Percentiles rank a stretch among this genome's conserved stretches.
Evolutionary conservation across 1,140 invertebrate species (phyloP).

Genomic region (Lepidurus packardi): DNA sequence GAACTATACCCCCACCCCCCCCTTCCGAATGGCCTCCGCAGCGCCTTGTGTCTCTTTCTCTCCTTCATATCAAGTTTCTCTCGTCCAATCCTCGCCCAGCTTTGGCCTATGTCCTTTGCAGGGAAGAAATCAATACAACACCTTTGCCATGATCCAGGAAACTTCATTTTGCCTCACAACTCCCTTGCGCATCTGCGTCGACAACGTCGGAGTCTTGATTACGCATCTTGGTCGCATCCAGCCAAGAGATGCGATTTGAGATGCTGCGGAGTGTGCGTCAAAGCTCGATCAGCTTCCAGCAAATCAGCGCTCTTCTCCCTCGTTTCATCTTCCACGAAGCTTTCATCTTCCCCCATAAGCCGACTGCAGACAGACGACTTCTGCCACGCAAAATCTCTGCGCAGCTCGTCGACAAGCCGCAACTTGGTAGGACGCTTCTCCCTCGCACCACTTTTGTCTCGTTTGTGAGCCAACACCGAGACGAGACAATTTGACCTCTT

Average conservation of each 20-base stretch:
- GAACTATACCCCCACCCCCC: neutral
- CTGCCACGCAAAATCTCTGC: neutral
- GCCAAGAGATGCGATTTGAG: neutral
- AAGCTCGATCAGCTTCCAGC: neutral
- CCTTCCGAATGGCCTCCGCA: neutral
- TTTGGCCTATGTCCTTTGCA: neutral
- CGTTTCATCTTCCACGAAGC: neutral
- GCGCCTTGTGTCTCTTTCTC: neutral
- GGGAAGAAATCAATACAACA: conserved; percentile 12
- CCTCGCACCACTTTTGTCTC: neutral
- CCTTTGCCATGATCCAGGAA: neutral
- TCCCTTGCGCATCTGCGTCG: neutral
- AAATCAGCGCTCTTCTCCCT: neutral
- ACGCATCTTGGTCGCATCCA: neutral
- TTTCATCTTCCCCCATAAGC: neutral
- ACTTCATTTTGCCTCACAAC: neutral
- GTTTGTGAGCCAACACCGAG: neutral
- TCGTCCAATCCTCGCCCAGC: neutral
- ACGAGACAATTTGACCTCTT: neutral
- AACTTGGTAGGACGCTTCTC: conserved; percentile 3
- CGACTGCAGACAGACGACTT: neutral
- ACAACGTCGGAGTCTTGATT: no score
- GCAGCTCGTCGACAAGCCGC: neutral
- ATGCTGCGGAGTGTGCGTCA: neutral
- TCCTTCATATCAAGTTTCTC: conserved; percentile 5